phyloP scores from a whole-genome alignment of 2,797 vertebrate genomes.

The Gymnoscopelus microlampas region DNA sequence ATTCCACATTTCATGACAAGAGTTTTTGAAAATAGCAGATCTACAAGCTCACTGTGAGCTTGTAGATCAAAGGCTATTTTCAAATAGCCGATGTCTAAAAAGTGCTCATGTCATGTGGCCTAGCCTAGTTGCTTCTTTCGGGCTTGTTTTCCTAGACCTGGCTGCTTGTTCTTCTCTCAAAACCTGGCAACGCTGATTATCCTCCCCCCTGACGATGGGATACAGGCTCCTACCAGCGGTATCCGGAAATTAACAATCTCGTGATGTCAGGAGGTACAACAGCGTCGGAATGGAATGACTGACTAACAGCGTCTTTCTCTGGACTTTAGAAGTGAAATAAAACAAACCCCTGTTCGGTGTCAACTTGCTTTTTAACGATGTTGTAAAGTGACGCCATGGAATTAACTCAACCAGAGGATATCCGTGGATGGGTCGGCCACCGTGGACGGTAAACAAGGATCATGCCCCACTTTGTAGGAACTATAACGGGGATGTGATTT shows the following conservation, averaged over 20 bases:
- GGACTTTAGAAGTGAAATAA: background rate
- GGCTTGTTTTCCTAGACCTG: no score
- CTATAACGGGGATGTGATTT: constrained; percentile 46
- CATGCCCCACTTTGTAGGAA: constrained; percentile 28
- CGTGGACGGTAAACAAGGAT: constrained; percentile 35
- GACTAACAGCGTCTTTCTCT: background rate
- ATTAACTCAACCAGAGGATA: constrained; percentile 3
- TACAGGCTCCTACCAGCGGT: background rate
- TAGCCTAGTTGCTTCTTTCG: no score
- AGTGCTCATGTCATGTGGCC: no score
- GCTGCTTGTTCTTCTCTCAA: no score
- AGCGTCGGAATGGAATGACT: constrained; percentile 49
- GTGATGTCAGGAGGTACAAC: constrained; percentile 79
- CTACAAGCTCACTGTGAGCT: no score
- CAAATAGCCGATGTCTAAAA: no score
- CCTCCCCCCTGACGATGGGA: no score
- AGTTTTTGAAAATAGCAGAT: no score
- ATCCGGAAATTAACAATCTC: constrained; percentile 82
- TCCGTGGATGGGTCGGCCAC: constrained; percentile 28
- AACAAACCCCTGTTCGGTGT: background rate
- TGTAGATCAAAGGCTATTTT: no score
- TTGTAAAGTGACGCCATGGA: constrained; percentile 22
- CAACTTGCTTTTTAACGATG: background rate
- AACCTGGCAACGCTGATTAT: no score
- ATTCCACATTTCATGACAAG: no score